Conservation (phyloP, 1,140 invertebrate genomes). For the Manduca sexta region DNA sequence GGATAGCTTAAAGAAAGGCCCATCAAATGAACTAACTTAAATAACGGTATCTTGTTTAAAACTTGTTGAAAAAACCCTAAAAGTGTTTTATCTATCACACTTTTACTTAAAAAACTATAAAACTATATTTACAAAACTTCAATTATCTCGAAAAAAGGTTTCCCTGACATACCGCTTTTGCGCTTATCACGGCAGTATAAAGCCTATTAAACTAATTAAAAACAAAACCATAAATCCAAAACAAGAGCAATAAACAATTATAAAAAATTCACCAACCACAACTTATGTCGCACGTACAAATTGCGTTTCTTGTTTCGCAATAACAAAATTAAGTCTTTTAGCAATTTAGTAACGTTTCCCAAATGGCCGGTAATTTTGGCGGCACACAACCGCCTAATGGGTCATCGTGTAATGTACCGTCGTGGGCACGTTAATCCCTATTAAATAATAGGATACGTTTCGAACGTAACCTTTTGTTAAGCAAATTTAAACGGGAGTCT, state of each 20-base stretch:
- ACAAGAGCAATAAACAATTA: neutral
- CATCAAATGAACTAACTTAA: too few species aligned
- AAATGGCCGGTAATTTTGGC: slow-evolving; percentile 26
- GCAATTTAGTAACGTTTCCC: slow-evolving; percentile 22
- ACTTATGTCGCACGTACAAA: slow-evolving; percentile 10
- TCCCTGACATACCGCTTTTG: too few species aligned
- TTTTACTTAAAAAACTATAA: too few species aligned
- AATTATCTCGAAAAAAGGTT: too few species aligned
- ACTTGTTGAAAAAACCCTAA: too few species aligned
- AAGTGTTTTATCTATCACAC: too few species aligned
- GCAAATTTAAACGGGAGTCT: neutral
- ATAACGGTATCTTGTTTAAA: too few species aligned
- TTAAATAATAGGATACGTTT: slow-evolving; percentile 23
- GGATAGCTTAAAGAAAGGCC: too few species aligned
- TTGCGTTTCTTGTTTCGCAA: slow-evolving; percentile 15
- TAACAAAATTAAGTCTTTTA: slow-evolving; percentile 28
- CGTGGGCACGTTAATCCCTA: slow-evolving; percentile 20
- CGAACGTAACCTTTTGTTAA: neutral
- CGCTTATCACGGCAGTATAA: too few species aligned
- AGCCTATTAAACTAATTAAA: too few species aligned
- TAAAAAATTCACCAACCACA: slow-evolving; percentile 9
- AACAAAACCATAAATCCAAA: neutral
- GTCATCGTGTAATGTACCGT: slow-evolving; percentile 23
- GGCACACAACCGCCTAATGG: slow-evolving; percentile 23
- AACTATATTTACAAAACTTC: too few species aligned